Evolutionary conservation across 2,113 vertebrate species (phyloP).

Genomic region (Arvicanthis niloticus): DNA sequence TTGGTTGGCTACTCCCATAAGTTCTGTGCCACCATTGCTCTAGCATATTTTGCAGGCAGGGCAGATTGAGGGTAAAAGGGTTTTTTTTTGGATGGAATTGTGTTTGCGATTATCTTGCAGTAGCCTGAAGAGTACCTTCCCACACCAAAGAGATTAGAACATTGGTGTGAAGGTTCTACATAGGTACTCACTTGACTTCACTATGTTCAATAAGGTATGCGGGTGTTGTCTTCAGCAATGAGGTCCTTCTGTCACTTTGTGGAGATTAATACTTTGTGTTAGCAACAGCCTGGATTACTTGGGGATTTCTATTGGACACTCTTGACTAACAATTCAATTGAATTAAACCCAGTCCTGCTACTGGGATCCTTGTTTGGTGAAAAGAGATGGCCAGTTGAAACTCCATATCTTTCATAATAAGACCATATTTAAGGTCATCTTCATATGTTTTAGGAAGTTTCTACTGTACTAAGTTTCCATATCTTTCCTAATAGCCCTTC

Average conservation of each 20-base stretch:
- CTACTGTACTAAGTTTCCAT: neutral
- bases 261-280: neutral
- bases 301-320: neutral
- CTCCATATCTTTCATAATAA: neutral
- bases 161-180: neutral
- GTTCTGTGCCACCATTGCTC: neutral
- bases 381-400: neutral
- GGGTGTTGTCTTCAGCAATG: neutral
- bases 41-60: neutral
- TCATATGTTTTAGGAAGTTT: neutral
- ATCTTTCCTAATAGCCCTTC: neutral
- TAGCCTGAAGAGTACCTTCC: neutral
- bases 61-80: neutral
- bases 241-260: neutral
- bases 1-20: neutral
- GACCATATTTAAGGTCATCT: neutral
- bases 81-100: neutral
- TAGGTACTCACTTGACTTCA: neutral
- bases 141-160: neutral
- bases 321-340: neutral
- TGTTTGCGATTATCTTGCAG: neutral
- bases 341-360: neutral
- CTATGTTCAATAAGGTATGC: neutral
- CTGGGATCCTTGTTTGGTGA: neutral
- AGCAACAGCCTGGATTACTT: neutral